Evolutionary conservation across 2,797 vertebrate species (phyloP), one percentile per base, ranked within the genome.

Genomic region (Neostethus bicornis): DNA sequence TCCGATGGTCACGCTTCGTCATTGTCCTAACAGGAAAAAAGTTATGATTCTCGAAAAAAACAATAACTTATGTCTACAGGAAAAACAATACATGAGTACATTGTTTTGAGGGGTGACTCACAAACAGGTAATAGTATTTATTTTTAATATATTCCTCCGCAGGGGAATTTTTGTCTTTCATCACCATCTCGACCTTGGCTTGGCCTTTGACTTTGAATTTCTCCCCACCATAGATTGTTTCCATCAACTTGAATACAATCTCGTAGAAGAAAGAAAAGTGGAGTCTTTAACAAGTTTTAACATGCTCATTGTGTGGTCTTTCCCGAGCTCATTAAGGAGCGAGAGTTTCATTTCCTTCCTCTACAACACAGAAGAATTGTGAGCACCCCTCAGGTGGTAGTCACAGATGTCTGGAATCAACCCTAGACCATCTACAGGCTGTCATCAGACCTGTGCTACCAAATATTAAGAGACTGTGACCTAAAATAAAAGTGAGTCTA

Each of bases 381-480:
- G 53, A 58, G 58, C 34, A 4, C 23, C 24, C 3, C 21, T 58
- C 43, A 53, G 68, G 54, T 56, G 35, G 17, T 37, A 29, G 49
- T 23, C 34, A 13, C 9, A 50, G 21, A 67, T 17, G 43, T 53
- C 64, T 73, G 74, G 53, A 46, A 39, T 49, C 59, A 32, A 21
- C 25, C 42, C 65, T 57, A 65, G 70, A 61, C 45, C 51, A 21
- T 71, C 70, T 69, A 74, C 70, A 77, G 57, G 46, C 53, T 70
- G 65, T 79, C 66, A 79, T 57, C 61, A 71, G 72, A 83, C 66
- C 50, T 16, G 14, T 5, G 4, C 9, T 28, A 80, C 87, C 11
- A 87, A 87, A 84, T 69, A 87, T 87, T 85, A 55, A 83, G 67
- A 43, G 52, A 57, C 61, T 70, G 57, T 75, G 75, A 70, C 73